Evolutionary conservation across 2,888 invertebrate species (phyloP).

Genomic region (Eilema griseolum): DNA sequence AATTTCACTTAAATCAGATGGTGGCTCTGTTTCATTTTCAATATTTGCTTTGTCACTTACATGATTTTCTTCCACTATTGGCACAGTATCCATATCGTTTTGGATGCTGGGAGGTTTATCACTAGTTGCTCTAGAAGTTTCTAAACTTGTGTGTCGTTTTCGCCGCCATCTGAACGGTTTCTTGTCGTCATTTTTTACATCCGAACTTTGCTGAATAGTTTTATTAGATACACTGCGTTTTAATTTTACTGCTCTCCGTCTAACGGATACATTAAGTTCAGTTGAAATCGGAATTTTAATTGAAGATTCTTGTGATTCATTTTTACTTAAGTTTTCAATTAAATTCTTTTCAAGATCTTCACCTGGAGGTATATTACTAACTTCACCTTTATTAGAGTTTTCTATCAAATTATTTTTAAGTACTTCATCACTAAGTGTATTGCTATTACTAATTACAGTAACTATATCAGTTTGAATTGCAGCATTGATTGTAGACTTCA

Average conservation of each 20-base stretch:
- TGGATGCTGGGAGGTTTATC: slow-evolving; percentile 23
- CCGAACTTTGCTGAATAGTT: slow-evolving; percentile 3
- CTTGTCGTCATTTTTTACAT: slow-evolving; percentile 35
- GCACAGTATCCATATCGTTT: slow-evolving; percentile 10
- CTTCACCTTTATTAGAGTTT: neutral
- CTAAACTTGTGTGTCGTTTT: slow-evolving; percentile 35
- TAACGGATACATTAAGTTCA: slow-evolving; percentile 11
- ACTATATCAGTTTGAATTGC: slow-evolving; percentile 59
- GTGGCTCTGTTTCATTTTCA: neutral
- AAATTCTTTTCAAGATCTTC: neutral
- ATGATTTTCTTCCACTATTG: slow-evolving; percentile 9
- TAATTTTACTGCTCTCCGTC: slow-evolving; percentile 51
- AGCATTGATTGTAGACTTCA: slow-evolving; percentile 49
- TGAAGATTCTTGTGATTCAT: neutral
- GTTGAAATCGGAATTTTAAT: neutral
- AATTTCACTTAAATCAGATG: slow-evolving; percentile 20
- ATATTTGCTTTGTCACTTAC: slow-evolving; percentile 8
- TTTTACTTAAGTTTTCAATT: slow-evolving; percentile 1
- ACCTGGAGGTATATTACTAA: neutral
- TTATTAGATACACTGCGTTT: slow-evolving; percentile 46
- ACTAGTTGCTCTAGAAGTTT: slow-evolving; percentile 12
- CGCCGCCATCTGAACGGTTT: slow-evolving; percentile 64
- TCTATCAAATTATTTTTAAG: neutral
- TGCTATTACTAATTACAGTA: neutral
- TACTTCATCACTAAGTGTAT: neutral